Evolutionary conservation across 2,113 vertebrate genomes (phyloP).

Genomic region (Numenius arquata): DNA sequence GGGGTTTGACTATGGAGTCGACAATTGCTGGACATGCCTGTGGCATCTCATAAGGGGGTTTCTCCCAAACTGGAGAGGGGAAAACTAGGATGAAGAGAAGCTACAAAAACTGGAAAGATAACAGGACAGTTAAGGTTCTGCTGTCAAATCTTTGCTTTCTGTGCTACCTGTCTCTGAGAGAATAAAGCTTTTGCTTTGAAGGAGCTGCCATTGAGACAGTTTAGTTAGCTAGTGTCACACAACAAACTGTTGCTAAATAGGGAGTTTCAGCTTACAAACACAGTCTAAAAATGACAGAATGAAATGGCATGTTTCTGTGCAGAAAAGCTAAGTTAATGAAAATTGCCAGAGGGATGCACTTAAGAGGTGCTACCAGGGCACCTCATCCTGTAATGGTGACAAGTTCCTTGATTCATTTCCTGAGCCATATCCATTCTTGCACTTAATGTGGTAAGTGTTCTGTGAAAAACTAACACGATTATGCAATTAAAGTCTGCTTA

Average conservation of each 20-base stretch:
- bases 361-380: conserved; percentile 10
- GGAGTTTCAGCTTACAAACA: not conserved
- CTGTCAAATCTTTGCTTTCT: not conserved
- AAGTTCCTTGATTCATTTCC: conserved; percentile 38
- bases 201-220: not conserved
- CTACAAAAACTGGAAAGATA: not conserved
- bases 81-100: not conserved
- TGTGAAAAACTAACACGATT: conserved; percentile 28
- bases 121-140: not conserved
- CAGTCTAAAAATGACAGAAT: conserved; percentile 14
- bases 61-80: not conserved
- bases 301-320: not conserved
- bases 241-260: conserved; percentile 28
- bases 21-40: not conserved
- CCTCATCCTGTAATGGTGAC: not conserved
- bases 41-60: accelerated
- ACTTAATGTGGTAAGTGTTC: conserved; percentile 24
- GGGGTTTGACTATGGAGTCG: not conserved
- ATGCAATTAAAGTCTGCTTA: conserved; percentile 40
- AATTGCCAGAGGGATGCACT: conserved; percentile 43
- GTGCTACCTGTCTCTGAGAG: not conserved
- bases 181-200: conserved; percentile 20
- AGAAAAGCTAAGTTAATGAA: conserved; percentile 41
- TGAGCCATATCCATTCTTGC: not conserved
- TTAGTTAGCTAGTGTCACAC: not conserved